Percentiles rank a stretch among this genome's conserved stretches.
Conservation (phyloP, 2,113 vertebrate species). For the Epinephelus cyanopodus region DNA sequence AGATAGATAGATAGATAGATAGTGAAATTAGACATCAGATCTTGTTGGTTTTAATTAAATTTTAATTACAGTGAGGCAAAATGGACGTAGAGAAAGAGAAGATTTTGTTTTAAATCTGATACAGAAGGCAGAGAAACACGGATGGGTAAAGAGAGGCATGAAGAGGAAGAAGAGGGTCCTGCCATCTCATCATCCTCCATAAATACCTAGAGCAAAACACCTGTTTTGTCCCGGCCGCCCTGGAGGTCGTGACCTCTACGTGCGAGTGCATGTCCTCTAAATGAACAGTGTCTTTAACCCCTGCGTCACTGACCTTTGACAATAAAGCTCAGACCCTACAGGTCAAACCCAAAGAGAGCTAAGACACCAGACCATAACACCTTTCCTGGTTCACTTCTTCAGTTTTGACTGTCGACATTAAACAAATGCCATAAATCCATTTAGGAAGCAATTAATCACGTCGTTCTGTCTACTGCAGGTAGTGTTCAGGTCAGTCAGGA, state of each 20-base stretch:
- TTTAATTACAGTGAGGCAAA: neutral
- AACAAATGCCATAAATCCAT: neutral
- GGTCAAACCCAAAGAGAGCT: constrained; percentile 20
- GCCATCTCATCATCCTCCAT: neutral
- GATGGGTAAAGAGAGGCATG: neutral
- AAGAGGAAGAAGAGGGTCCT: neutral
- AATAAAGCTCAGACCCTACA: constrained; percentile 10
- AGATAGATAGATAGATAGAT: neutral
- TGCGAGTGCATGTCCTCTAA: constrained; percentile 30
- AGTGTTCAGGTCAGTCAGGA: neutral
- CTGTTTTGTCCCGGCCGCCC: constrained; percentile 47
- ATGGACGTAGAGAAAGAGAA: no score
- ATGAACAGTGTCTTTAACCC: constrained; percentile 53
- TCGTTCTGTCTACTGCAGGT: neutral
- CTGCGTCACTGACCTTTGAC: constrained; percentile 48
- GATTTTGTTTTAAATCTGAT: neutral
- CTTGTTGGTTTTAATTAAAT: constrained; percentile 6
- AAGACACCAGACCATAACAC: neutral
- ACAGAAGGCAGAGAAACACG: neutral
- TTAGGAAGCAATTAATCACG: neutral
- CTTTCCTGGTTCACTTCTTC: neutral
- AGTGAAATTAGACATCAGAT: constrained; percentile 10
- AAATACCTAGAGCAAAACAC: constrained; percentile 48
- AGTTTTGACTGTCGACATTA: neutral
- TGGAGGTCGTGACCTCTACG: constrained; percentile 25